Base-by-base conservation (phyloP, 2,113 vertebrate species). In the Recurvirostra avosetta region DNA sequence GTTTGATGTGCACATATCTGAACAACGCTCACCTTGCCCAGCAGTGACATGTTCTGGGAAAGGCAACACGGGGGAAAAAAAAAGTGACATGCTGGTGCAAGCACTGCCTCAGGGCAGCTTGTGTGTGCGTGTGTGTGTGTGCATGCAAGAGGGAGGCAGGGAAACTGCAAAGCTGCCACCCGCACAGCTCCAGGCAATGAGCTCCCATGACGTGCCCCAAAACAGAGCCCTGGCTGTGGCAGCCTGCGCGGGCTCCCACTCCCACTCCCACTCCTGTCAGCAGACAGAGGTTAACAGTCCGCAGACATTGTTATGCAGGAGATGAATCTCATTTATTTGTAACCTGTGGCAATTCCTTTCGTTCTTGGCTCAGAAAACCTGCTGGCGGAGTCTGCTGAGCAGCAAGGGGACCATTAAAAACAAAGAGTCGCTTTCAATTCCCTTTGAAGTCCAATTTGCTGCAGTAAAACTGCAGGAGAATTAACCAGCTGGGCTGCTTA, bases 361-460 rank as follows among this genome's bases (percentile, higher is more conserved):
- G 96, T 97, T 96, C 94, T 93, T 96, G 77, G 96, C 90, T 97
- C 80, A 90, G 95, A 93, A 95, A 97, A 96, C 94, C 97, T 97
- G 90, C 95, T 97, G 68, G 92, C 7, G 1, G 90, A 97, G 92
- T 97, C 94, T 79, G 92, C 83, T 0, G 83, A 95, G 95, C 86
- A 97, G 74, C 62, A 30, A 90, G 87, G 96, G 95, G 89, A 96
- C 96, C 94, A 96, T 97, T 95, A 97, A 95, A 98, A 98, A 97
- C 96, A 97, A 97, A 97, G 96, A 97, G 91, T 97, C 56, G 32
- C 96, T 97, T 97, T 97, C 97, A 97, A 97, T 98, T 98, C 96
- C 92, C 96, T 97, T 98, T 97, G 95, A 98, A 97, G 96, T 97
- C 94, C 97, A 98, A 97, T 98, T 98, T 98, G 96, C 96, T 97